Base-by-base conservation (phyloP, 2,797 vertebrate genomes). In the Anguilla marmorata region DNA sequence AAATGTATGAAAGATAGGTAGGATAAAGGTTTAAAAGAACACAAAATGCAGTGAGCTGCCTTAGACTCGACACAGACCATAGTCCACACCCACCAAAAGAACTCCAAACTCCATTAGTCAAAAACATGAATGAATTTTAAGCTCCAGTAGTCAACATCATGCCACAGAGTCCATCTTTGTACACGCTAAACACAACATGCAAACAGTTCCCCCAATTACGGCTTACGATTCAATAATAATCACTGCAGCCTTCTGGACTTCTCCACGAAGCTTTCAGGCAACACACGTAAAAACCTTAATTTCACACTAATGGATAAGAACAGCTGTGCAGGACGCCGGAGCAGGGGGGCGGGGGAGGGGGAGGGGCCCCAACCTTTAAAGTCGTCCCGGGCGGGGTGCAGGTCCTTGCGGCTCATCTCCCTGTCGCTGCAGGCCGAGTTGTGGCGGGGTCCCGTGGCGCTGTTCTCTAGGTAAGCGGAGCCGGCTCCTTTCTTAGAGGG, bases 401-500 rank as follows among this genome's bases (percentile, higher is more conserved):
- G 92, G 72, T 97, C 97, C 91, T 94, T 98, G 91, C 95, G 94
- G 92, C 97, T 97, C 97, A 98, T 97, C 94, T 96, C 96, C 91
- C 94, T 92, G 94, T 96, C 97, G 90, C 96, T 95, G 95, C 97
- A 97, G 85, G 93, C 91, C 91, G 96, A 93, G 92, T 95, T 95
- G 92, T 96, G 94, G 93, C 95, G 97, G 92, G 94, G 93, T 91
- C 95, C 94, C 94, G 97, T 96, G 87, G 96, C 94, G 93, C 97
- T 95, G 94, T 96, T 96, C 94, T 98, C 98, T 92, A 98, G 94
- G 94, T 98, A 98, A 90, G 97, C 96, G 3, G 98, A 98, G 90
- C 98, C 97, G 0, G 98, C 98, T 96, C 98, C 99, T 96, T 99
- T 99, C 96, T 99, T 97, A 93, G 97, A 97, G 92, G 97, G 96